Percentiles rank a stretch among this genome's conserved stretches.
Evolutionary conservation across 2,113 vertebrate genomes (phyloP).

Genomic region (Fregetta grallaria): DNA sequence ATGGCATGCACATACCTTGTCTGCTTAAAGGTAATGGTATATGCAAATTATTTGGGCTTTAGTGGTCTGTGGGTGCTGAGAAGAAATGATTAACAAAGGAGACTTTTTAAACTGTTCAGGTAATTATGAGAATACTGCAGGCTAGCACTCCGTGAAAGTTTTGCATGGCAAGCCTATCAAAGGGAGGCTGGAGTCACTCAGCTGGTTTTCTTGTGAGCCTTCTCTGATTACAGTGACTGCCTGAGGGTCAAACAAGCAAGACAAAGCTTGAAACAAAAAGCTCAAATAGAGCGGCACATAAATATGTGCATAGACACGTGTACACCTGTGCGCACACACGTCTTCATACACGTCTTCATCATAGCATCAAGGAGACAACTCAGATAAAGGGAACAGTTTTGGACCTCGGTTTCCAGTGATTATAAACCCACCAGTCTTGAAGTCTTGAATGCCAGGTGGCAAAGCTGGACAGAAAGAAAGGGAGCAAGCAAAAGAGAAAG

Average conservation of each 20-base stretch:
- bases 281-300: background rate
- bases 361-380: background rate
- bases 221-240: background rate
- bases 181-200: background rate
- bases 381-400: no score
- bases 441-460: no score
- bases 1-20: background rate
- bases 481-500: no score
- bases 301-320: background rate
- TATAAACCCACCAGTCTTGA: no score
- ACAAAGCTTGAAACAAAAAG: background rate
- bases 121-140: background rate
- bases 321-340: rapidly evolving
- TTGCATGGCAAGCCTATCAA: background rate
- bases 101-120: background rate
- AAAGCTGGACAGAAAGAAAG: no score
- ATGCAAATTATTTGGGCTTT: background rate
- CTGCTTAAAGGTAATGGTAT: background rate
- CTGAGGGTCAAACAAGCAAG: background rate
- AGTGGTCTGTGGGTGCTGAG: background rate
- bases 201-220: background rate
- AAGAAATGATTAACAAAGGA: background rate
- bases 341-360: background rate
- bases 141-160: background rate
- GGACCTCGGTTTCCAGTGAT: no score